Conservation (phyloP, 2,888 invertebrate species). For the Macaria notata region DNA sequence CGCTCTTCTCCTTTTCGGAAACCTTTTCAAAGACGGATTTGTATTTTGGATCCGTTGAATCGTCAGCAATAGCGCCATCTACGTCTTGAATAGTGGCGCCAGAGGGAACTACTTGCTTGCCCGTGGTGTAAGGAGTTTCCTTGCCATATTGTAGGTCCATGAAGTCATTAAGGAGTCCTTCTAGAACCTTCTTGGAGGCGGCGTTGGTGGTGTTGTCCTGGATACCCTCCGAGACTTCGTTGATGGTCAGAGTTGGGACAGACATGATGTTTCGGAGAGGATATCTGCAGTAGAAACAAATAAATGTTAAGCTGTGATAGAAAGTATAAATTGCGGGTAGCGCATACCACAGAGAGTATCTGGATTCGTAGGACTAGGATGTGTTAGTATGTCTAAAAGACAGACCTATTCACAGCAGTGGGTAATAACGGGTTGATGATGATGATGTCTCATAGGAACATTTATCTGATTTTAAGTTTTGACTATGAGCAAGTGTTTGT, state of each 20-base stretch:
- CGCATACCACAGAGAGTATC: too few relatives aligned
- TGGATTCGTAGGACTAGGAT: too few relatives aligned
- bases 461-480: too few relatives aligned
- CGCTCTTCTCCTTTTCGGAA: conserved; percentile 58
- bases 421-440: too few relatives aligned
- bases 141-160: conserved; percentile 70
- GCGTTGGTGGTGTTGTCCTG: conserved; percentile 50
- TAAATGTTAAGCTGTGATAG: too few relatives aligned
- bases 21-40: conserved; percentile 60
- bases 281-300: too few relatives aligned
- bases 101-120: conserved; percentile 60
- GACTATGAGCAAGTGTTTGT: too few relatives aligned
- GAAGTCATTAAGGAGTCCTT: conserved; percentile 66
- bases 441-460: too few relatives aligned
- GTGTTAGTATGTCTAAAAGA: too few relatives aligned
- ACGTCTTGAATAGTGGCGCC: conserved; percentile 57
- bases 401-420: too few relatives aligned
- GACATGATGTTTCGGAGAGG: conserved; percentile 45
- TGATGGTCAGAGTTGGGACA: conserved; percentile 58
- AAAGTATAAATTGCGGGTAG: too few relatives aligned
- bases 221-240: conserved; percentile 56
- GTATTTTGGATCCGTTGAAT: conserved; percentile 51
- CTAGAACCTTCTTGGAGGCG: conserved; percentile 58
- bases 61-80: conserved; percentile 49
- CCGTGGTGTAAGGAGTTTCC: conserved; percentile 69